Evolutionary conservation across 2,888 invertebrate genomes (phyloP), one percentile per base, ranked within the genome.

Genomic region (Nezara viridula): DNA sequence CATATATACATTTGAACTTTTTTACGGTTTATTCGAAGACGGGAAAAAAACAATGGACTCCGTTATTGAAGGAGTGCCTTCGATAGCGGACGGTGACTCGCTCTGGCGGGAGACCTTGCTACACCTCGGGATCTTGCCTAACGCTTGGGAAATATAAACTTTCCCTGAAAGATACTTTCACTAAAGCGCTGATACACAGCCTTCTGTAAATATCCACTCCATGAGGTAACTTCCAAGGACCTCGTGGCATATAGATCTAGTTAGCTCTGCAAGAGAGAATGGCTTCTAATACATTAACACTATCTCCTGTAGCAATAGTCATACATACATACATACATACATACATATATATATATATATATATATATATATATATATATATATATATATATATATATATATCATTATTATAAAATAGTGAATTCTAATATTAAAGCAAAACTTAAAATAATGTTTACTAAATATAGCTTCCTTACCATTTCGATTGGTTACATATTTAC

Each of bases 81-180:
- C 10, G 55, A 55, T 9, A 14, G 2, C 12, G 5, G 27, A 12
- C 27, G n/a, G 60, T 73, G 66, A 9, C 66, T 37, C 16, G 32
- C 32, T 73, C 32, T 32, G 37, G 19, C 16, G 66, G 21, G 2
- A 73, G 66, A 73, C 66, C 66, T 73, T 73, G 66, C 66, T 73
- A 37, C 32, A 37, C 1, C 66, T 73, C n/a, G n/a, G n/a, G n/a
- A n/a, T n/a, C 32, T 73, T 73, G 66, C 32, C 66, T 73, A 73
- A 73, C 60, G 16, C 27, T 60, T 60, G 60, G 60, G 60, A 60
- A 60, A 60, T 27, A 60, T 27, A 60, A 60, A 60, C 66, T 73
- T 73, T 73, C 66, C 66, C 66, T 73, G 32, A 73, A 37, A 37
- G 37, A 73, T 73, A 37, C 66, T 73, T 73, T 73, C 66, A 73